Evolutionary conservation across 2,888 invertebrate species (phyloP), one percentile per base, ranked within the genome.

Genomic region (Apocheima hispidaria): DNA sequence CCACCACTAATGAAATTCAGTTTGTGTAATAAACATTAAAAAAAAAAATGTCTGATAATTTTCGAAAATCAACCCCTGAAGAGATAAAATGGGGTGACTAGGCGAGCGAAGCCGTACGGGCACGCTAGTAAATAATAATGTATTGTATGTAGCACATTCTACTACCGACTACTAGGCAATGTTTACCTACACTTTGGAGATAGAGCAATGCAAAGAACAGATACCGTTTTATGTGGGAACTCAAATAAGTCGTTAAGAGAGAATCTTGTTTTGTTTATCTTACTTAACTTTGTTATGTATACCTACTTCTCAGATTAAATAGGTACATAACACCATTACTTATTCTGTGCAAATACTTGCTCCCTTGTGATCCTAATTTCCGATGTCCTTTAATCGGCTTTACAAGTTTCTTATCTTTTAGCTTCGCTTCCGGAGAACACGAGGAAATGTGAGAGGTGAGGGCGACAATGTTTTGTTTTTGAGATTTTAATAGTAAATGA

Each of bases 221-320:
- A 55, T 56, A 48, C 18, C 55, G 44, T 61, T 52, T 51, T 46
- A 56, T 61, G 55, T 61, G 61, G 61, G 61, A 61, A 61, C 56
- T 56, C 56, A 61, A 61, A 61, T 35, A 61, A 43, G 26, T 55
- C 55, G 10, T 56, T 61, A 61, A 44, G 35, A 44, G 9, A n/a
- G 26, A n/a, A 50, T 21, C 30, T 56, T 28, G 50, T 16, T 18
- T 28, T 49, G 60, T 54, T 54, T 53, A 46, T 44, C 41, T 38
- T 41, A 33, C 12, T 36, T 20, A 30, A 46, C 46, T 46, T 46
- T 43, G 30, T 10, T 52, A n/a, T n/a, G n/a, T n/a, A n/a, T n/a
- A 46, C 51, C 18, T 44, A 28, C 7, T 14, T 43, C 6, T 28
- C 44, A n/a, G 46, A 33, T 28, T 46, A 46, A 30, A 18, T 46